Evolutionary conservation across 1,140 invertebrate species (phyloP).

Genomic region (Trichonephila clavata): DNA sequence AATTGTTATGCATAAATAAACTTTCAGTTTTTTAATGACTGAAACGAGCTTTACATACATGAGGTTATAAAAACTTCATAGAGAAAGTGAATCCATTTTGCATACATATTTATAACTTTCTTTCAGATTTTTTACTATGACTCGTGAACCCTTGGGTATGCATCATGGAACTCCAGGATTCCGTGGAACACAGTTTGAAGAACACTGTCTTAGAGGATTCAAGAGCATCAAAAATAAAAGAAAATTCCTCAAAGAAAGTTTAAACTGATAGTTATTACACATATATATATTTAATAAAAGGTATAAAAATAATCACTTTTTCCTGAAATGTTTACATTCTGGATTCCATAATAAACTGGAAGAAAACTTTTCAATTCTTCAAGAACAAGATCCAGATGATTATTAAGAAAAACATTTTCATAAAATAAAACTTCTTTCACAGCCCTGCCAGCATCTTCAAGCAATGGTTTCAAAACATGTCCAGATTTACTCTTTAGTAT

Average conservation of each 20-base stretch:
- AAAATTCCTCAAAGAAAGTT: background rate
- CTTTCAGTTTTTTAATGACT: no score
- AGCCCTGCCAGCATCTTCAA: constrained; percentile 51
- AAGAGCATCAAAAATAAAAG: background rate
- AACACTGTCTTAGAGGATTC: no score
- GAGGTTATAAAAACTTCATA: no score
- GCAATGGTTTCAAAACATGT: constrained; percentile 70
- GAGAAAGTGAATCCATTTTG: no score
- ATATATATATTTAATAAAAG: background rate
- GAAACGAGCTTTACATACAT: no score
- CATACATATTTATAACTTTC: no score
- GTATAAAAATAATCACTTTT: constrained; percentile 4
- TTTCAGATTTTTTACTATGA: no score
- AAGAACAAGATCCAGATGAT: background rate
- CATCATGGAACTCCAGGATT: no score
- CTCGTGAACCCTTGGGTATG: no score
- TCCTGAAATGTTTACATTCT: constrained; percentile 13
- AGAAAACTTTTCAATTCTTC: constrained; percentile 25
- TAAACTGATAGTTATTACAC: background rate
- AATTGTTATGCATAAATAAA: no score
- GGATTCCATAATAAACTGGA: constrained; percentile 62
- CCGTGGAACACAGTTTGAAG: no score
- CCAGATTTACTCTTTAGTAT: constrained; percentile 74
- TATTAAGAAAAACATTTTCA: constrained; percentile 45
- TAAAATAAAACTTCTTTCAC: constrained; percentile 74